These are phyloP conservation scores for Ectropis crepuscularia DNA, from an alignment of 2,888 invertebrate species.

Conservation along the genomic window DNA sequence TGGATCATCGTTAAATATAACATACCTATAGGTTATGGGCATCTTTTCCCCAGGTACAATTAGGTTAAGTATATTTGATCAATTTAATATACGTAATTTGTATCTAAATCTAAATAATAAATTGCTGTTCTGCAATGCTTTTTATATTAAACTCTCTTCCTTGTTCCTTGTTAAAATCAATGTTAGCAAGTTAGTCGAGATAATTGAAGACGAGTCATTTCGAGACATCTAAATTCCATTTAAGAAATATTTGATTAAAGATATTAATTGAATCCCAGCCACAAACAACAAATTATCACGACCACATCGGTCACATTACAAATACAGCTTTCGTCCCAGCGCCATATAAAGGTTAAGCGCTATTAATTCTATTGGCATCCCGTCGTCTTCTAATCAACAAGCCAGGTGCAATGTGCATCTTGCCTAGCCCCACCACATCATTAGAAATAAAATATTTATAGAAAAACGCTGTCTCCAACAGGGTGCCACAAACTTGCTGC, in stretches of 20 bases:
- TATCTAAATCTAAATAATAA: too few species aligned
- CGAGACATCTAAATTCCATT: neutral
- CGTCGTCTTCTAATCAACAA: conserved; percentile 29
- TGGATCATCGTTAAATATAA: too few species aligned
- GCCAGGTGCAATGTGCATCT: conserved; percentile 36
- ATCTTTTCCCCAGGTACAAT: too few species aligned
- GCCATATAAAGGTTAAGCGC: conserved; percentile 21
- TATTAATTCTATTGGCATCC: conserved; percentile 26
- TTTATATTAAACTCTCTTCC: too few species aligned
- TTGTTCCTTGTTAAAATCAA: too few species aligned
- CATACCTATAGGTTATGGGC: too few species aligned
- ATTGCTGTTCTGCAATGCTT: too few species aligned
- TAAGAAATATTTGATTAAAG: neutral
- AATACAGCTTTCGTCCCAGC: conserved; percentile 17
- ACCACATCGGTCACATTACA: conserved; percentile 1
- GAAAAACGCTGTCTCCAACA: conserved; percentile 46
- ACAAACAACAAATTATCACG: conserved; percentile 9
- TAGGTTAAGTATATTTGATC: too few species aligned
- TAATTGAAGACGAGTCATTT: too few species aligned
- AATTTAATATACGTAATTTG: too few species aligned
- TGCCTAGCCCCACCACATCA: conserved; percentile 34
- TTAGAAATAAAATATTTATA: conserved; percentile 55
- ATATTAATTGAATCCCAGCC: conserved; percentile 6
- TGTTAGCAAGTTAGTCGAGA: too few species aligned
- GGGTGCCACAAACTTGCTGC: conserved; percentile 54